Percentiles rank a stretch among this genome's conserved stretches.
Evolutionary conservation across 2,888 invertebrate species (phyloP).

Genomic region (Agrotis exclamationis): DNA sequence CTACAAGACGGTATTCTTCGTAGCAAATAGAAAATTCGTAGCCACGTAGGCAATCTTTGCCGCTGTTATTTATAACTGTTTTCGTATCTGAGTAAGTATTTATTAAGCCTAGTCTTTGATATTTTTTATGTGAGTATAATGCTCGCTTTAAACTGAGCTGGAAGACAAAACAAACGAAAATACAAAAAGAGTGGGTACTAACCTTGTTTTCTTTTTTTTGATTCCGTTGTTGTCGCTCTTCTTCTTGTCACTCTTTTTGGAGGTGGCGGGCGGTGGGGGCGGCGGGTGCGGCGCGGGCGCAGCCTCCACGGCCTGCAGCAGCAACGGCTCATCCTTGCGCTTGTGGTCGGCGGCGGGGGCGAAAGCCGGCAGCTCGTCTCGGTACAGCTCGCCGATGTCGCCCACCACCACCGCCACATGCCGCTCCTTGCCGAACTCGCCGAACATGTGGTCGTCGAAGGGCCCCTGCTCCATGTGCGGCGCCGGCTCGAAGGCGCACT

Average conservation of each 20-base stretch:
- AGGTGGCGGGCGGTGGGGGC: slow-evolving; percentile 84
- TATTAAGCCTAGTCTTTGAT: background rate
- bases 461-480: slow-evolving; percentile 92
- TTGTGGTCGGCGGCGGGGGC: slow-evolving; percentile 75
- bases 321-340: slow-evolving; percentile 85
- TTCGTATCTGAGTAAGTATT: background rate
- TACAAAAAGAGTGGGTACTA: slow-evolving; percentile 53
- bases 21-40: slow-evolving; percentile 40
- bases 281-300: slow-evolving; percentile 76
- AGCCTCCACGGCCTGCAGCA: slow-evolving; percentile 82
- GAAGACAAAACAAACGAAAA: background rate
- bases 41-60: slow-evolving; percentile 12
- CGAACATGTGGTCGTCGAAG: slow-evolving; percentile 95
- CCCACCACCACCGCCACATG: slow-evolving; percentile 89
- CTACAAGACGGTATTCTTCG: slow-evolving; percentile 41
- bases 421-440: slow-evolving; percentile 93
- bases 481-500: slow-evolving; percentile 84
- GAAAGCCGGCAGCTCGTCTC: slow-evolving; percentile 86
- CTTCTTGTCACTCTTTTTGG: slow-evolving; percentile 95
- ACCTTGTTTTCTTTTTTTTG: slow-evolving; percentile 98
- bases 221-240: slow-evolving; percentile 96
- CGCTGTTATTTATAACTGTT: background rate
- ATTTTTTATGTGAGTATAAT: background rate
- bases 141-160: background rate
- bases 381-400: slow-evolving; percentile 88